Percentiles rank a stretch among this genome's conserved stretches.
Evolutionary conservation across 2,113 vertebrate genomes (phyloP).

Genomic region (Bothrops jararaca): DNA sequence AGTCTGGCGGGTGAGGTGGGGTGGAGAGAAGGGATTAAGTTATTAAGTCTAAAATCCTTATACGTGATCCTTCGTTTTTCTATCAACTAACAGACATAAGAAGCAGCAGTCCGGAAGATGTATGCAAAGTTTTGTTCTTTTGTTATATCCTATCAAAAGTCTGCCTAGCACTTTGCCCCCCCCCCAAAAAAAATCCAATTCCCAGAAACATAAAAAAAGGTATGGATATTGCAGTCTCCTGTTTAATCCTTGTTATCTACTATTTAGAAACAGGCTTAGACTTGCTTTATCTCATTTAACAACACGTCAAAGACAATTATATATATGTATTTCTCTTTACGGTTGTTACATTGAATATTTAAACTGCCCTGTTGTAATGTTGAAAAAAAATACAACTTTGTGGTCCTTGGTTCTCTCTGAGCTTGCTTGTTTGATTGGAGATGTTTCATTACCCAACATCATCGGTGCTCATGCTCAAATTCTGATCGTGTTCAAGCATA

Average conservation of each 20-base stretch:
- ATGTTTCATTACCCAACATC: neutral
- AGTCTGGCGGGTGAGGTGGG: neutral
- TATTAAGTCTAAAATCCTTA: neutral
- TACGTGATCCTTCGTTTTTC: neutral
- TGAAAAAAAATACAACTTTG: neutral
- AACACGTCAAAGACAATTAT: neutral
- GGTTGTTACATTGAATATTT: neutral
- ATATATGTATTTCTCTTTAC: neutral
- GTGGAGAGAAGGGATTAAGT: neutral
- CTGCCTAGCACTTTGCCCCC: neutral
- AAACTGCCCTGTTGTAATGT: neutral
- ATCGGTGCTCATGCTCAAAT: neutral
- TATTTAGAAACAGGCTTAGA: neutral
- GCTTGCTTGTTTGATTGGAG: neutral
- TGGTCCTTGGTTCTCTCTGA: neutral
- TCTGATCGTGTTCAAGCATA: neutral
- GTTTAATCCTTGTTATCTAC: neutral
- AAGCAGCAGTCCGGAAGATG: neutral
- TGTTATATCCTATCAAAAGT: neutral
- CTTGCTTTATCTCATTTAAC: neutral
- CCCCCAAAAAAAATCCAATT: neutral
- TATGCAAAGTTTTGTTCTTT: neutral
- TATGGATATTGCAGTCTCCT: neutral
- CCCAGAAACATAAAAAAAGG: neutral
- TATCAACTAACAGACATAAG: neutral